These are phyloP conservation scores for Ophion costatus DNA, from an alignment of 2,888 invertebrate genomes.

Conservation along the genomic window DNA sequence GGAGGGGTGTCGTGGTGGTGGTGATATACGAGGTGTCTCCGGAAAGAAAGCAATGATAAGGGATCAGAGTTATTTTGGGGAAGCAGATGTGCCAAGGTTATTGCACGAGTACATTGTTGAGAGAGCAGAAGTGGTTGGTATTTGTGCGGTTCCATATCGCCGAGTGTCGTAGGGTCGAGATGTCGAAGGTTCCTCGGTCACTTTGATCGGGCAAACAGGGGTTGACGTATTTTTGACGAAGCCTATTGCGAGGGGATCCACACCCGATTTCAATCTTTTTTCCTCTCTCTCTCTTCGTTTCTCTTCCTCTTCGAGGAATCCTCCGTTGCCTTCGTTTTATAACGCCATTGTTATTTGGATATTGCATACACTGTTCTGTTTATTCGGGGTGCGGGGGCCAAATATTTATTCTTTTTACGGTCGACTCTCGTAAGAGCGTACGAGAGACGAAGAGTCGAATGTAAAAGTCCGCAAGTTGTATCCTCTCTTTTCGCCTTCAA, in stretches of 20 bases:
- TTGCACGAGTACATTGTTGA: too few species aligned
- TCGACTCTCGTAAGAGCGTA: too few species aligned
- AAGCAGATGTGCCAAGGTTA: too few species aligned
- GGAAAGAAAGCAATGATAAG: too few species aligned
- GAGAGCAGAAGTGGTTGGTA: too few species aligned
- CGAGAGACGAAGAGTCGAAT: too few species aligned
- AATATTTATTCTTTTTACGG: neutral
- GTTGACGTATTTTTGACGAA: constrained; percentile 40
- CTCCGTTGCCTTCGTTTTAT: neutral
- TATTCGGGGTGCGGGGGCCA: neutral
- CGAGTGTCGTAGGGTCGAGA: constrained; percentile 4
- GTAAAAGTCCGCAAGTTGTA: neutral
- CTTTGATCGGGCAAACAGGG: constrained; percentile 50
- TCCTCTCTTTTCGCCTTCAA: neutral
- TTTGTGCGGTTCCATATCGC: too few species aligned
- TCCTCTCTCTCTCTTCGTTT: neutral
- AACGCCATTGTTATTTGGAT: neutral
- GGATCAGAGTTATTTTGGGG: too few species aligned
- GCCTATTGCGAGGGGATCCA: neutral
- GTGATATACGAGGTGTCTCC: too few species aligned
- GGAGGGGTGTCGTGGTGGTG: too few species aligned
- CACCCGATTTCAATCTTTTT: constrained; percentile 18
- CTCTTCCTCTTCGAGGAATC: neutral
- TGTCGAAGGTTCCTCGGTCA: constrained; percentile 51
- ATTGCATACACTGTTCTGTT: neutral